phyloP scores from a whole-genome alignment of 2,113 vertebrate species.

The Paramormyrops kingsleyae region DNA sequence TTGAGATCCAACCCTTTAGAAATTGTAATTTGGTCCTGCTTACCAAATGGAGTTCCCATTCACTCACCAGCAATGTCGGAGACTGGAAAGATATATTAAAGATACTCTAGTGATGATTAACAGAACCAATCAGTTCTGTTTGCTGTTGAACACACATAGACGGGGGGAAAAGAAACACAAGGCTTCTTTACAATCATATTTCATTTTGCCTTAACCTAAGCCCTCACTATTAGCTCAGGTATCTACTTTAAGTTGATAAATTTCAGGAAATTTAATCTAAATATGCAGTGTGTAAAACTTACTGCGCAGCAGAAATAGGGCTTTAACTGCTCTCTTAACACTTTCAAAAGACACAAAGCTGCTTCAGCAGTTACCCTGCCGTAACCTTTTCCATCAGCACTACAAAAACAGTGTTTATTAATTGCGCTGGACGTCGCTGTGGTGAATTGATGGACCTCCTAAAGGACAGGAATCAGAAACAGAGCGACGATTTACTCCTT shows the following conservation, averaged over 20 bases:
- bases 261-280: conserved; percentile 29
- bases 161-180: not conserved
- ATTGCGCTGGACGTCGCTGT: conserved; percentile 39
- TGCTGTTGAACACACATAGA: not conserved
- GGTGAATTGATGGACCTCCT: conserved; percentile 42
- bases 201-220: not conserved
- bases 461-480: conserved; percentile 17
- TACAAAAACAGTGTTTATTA: conserved; percentile 28
- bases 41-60: not conserved
- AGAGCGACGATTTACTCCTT: not conserved
- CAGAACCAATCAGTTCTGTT: not conserved
- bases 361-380: conserved; percentile 52
- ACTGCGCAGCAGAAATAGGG: conserved; percentile 11
- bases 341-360: conserved; percentile 50
- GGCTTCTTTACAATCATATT: not conserved
- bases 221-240: not conserved
- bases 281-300: conserved; percentile 30
- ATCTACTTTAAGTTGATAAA: not conserved
- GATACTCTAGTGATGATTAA: not conserved
- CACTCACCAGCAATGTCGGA: not conserved
- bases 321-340: conserved; percentile 14
- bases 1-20: not conserved
- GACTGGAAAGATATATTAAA: not conserved
- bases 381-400: conserved; percentile 52
- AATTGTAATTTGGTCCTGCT: not conserved